Base-by-base conservation (phyloP, 2,113 vertebrate genomes). In the Ammodytes marinus region DNA sequence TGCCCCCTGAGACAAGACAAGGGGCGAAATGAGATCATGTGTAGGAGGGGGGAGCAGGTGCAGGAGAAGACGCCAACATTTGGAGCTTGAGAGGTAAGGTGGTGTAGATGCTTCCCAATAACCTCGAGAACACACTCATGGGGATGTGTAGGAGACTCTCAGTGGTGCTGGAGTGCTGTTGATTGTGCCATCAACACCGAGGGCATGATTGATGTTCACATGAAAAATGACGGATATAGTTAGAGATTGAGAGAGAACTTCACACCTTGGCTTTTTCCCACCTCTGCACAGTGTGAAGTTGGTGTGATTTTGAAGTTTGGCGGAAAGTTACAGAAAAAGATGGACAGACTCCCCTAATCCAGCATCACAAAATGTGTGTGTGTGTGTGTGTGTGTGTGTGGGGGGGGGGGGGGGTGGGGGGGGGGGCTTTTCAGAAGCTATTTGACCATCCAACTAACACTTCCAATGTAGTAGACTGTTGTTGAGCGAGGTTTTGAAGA, bases 41-140 rank as follows among this genome's bases (percentile, higher is more conserved):
- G 65, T 14, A 2, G 10, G 9, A 66, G 66, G 52, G 27, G 46
- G 60, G 19, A 8, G 59, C 81, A 86, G 75, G 57, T 82, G 76
- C 53, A 79, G 61, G 55, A 69, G 47, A 35, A 60, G 47, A 68
- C 3, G 0, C 50, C 19, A 37, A 14, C 54, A 27, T 71, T 39
- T n/a, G 50, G 43, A 81, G 58, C 11, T 46, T 27, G 40, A 79
- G 70, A 72, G n/a, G 49, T 52, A 37, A 40, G 10, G n/a, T 19
- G 12, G 11, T 65, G 17, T 17, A 69, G 58, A 72, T 79, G 57
- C 58, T 53, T 58, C 27, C 8, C 35, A 11, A 4, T 59, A 64
- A 66, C 47, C 39, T 52, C 42, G 8, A 9, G 17, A 68, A 14
- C 15, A 43, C 4, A 5, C 60, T 59, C 53, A 72, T 17, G 5